Evolutionary conservation across 2,797 vertebrate genomes (phyloP).

Genomic region (Pyrocephalus nanus): DNA sequence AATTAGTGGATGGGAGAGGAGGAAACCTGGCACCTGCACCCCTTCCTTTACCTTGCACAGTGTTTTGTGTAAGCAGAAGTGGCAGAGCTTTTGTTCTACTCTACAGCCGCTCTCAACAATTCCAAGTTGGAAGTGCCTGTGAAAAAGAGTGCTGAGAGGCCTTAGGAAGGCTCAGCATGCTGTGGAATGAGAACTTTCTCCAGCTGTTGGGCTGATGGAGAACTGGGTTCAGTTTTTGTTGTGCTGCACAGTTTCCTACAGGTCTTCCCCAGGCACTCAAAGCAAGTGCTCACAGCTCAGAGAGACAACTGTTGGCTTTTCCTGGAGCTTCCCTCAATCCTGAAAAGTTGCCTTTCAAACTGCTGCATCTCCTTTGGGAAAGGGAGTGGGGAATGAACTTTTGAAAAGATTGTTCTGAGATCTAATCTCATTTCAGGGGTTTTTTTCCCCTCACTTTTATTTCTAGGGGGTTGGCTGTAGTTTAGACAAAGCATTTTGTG

Average conservation of each 20-base stretch:
- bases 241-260: not conserved
- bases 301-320: not conserved
- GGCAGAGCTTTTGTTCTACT: not conserved
- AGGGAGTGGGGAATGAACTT: not conserved
- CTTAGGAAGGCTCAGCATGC: not conserved
- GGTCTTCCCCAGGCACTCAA: not conserved
- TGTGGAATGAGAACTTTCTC: not conserved
- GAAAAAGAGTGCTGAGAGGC: not conserved
- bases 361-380: not conserved
- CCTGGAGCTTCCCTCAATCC: not conserved
- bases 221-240: not conserved
- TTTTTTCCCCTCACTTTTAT: not conserved
- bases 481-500: conserved; percentile 46
- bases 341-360: not conserved
- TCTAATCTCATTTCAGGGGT: not conserved
- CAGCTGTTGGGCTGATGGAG: not conserved
- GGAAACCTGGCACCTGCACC: not conserved
- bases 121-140: not conserved
- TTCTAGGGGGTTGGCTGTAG: conserved; percentile 9
- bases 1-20: not conserved
- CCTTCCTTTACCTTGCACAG: not conserved
- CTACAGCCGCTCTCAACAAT: not conserved
- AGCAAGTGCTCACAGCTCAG: not conserved
- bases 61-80: not conserved
- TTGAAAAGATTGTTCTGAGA: not conserved